These are phyloP conservation scores for Doryteuthis pealeii DNA, from an alignment of 1,140 invertebrate genomes.

Conservation along the genomic window DNA sequence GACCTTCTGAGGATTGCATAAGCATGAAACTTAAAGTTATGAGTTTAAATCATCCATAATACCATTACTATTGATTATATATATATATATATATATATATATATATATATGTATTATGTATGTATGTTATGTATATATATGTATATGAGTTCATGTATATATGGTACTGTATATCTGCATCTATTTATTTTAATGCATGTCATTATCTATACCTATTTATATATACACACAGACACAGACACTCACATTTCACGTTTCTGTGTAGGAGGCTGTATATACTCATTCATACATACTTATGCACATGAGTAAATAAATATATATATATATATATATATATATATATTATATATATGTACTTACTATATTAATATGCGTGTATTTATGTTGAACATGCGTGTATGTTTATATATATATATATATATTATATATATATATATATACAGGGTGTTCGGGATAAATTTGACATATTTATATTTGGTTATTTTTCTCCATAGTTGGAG, in stretches of 20 bases:
- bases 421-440: too few relatives aligned
- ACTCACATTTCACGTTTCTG: background rate
- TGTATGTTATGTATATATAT: too few relatives aligned
- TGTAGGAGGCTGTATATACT: background rate
- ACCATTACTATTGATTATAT: too few relatives aligned
- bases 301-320: background rate
- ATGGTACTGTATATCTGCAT: background rate
- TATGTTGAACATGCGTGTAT: background rate
- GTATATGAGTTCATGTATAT: background rate
- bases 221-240: background rate
- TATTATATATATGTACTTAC: too few relatives aligned
- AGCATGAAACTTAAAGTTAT: too few relatives aligned
- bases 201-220: background rate
- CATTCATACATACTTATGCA: background rate
- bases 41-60: too few relatives aligned
- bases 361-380: slow-evolving; percentile 6
- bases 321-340: too few relatives aligned
- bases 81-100: background rate
- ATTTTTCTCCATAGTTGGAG: too few relatives aligned
- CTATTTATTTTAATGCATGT: background rate
- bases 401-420: background rate
- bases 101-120: too few relatives aligned
- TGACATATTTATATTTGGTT: too few relatives aligned
- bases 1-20: too few relatives aligned
- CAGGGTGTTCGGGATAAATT: too few relatives aligned